phyloP scores from a whole-genome alignment of 1,140 invertebrate genomes.

The Drosophila malerkotliana region DNA sequence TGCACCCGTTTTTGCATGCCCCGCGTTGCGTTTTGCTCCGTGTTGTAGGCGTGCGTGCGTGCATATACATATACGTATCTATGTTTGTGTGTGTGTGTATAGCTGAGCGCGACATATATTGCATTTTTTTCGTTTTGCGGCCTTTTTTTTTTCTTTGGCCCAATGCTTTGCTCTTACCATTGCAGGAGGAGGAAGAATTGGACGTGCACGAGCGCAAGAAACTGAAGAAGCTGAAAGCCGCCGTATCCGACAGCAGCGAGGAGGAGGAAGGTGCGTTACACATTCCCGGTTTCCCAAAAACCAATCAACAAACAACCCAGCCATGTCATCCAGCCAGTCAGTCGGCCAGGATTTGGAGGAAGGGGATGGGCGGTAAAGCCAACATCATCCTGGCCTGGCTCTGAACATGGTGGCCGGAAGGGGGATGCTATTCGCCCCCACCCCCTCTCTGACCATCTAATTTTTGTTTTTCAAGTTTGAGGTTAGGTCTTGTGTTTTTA shows the following conservation, averaged over 20 bases:
- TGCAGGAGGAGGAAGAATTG: slow-evolving; percentile 87
- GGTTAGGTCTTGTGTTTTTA: slow-evolving; percentile 62
- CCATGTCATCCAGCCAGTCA: too few species aligned
- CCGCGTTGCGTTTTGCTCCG: slow-evolving; percentile 40
- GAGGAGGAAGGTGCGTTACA: slow-evolving; percentile 85
- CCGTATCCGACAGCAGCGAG: slow-evolving; percentile 88
- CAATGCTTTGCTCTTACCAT: slow-evolving; percentile 9
- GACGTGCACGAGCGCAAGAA: slow-evolving; percentile 87
- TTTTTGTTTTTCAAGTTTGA: slow-evolving; percentile 36
- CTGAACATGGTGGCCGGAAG: too few species aligned
- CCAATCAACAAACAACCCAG: too few species aligned
- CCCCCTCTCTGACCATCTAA: too few species aligned
- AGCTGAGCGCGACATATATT: slow-evolving; percentile 21
- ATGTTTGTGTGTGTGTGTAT: slow-evolving; percentile 6
- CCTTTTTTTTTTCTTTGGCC: slow-evolving; percentile 6
- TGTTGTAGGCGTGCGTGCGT: slow-evolving; percentile 37
- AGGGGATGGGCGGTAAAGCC: too few species aligned
- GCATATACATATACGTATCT: slow-evolving; percentile 7
- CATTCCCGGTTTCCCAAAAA: too few species aligned
- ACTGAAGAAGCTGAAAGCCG: slow-evolving; percentile 86
- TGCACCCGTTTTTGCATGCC: slow-evolving; percentile 22
- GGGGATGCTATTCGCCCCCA: too few species aligned
- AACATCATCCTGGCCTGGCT: too few species aligned
- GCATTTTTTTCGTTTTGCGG: slow-evolving; percentile 20
- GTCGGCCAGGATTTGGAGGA: too few species aligned